phyloP scores from a whole-genome alignment of 2,888 invertebrate species.

The Craniophora ligustri region DNA sequence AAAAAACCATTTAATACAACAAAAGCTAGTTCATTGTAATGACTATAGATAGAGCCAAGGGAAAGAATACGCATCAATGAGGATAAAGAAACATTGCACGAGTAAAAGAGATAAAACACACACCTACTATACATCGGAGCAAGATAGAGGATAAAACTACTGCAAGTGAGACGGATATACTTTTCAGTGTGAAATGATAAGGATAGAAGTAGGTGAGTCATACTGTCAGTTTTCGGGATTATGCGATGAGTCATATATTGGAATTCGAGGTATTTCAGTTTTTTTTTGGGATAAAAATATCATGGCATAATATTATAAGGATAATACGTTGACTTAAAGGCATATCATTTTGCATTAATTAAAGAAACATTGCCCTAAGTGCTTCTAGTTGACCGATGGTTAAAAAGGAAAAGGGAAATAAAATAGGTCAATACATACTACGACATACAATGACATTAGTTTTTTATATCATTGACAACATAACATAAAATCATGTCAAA shows the following conservation, averaged over 20 bases:
- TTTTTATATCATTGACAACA: too few relatives aligned
- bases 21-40: neutral
- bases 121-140: neutral
- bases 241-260: conserved; percentile 39
- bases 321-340: too few relatives aligned
- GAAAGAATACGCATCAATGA: conserved; percentile 41
- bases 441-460: too few relatives aligned
- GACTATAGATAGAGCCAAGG: conserved; percentile 37
- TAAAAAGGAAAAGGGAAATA: too few relatives aligned
- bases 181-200: conserved; percentile 27
- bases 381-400: too few relatives aligned
- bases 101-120: conserved; percentile 30
- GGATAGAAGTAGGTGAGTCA: conserved; percentile 49
- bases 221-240: conserved; percentile 32
- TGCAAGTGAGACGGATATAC: conserved; percentile 20
- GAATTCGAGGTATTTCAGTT: too few relatives aligned
- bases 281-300: too few relatives aligned
- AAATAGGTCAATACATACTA: too few relatives aligned
- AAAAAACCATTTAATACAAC: neutral
- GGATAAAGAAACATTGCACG: conserved; percentile 36
- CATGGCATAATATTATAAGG: too few relatives aligned
- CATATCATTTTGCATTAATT: too few relatives aligned
- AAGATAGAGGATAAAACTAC: conserved; percentile 13
- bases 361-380: too few relatives aligned
- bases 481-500: too few relatives aligned